phyloP scores from a whole-genome alignment of 2,797 vertebrate genomes.

The Sebastes aleutianus region DNA sequence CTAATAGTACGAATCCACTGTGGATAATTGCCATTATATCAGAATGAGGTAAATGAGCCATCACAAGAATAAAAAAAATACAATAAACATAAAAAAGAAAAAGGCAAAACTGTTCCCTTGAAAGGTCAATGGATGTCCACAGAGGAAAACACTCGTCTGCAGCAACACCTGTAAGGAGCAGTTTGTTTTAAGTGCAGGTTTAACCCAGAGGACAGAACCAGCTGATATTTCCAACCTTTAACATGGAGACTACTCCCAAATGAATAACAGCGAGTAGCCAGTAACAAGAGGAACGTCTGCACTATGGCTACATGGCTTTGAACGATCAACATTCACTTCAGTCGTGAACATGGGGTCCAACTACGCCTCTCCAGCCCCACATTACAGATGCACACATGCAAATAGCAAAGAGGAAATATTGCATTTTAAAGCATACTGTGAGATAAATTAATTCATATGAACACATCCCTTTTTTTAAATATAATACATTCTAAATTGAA shows the following conservation, averaged over 20 bases:
- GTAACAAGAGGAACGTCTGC: constrained; percentile 27
- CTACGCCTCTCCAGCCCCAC: constrained; percentile 26
- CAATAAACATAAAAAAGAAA: constrained; percentile 30
- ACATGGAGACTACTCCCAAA: constrained; percentile 16
- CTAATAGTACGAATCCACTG: not conserved
- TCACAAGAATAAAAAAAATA: not conserved
- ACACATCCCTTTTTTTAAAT: constrained; percentile 75
- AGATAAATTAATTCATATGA: constrained; percentile 66
- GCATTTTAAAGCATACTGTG: constrained; percentile 62
- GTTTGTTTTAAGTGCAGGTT: constrained; percentile 46
- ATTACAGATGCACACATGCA: constrained; percentile 50
- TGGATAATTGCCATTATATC: not conserved
- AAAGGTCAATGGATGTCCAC: constrained; percentile 28
- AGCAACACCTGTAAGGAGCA: constrained; percentile 30
- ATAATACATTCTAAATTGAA: constrained; percentile 70
- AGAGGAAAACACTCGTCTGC: constrained; percentile 25
- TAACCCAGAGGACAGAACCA: constrained; percentile 46
- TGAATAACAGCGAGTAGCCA: constrained; percentile 11
- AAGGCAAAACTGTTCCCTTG: constrained; percentile 38
- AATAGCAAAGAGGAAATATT: constrained; percentile 48
- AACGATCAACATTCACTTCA: constrained; percentile 75
- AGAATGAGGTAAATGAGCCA: constrained; percentile 47
- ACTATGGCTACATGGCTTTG: constrained; percentile 60
- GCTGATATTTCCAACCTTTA: constrained; percentile 45
- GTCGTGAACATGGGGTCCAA: constrained; percentile 51